A percentile compares a stretch with the other conserved stretches of the same genome.
These are phyloP conservation scores for Spilogale gracilis DNA, from an alignment of 2,113 vertebrate genomes.

Conservation along the genomic window DNA sequence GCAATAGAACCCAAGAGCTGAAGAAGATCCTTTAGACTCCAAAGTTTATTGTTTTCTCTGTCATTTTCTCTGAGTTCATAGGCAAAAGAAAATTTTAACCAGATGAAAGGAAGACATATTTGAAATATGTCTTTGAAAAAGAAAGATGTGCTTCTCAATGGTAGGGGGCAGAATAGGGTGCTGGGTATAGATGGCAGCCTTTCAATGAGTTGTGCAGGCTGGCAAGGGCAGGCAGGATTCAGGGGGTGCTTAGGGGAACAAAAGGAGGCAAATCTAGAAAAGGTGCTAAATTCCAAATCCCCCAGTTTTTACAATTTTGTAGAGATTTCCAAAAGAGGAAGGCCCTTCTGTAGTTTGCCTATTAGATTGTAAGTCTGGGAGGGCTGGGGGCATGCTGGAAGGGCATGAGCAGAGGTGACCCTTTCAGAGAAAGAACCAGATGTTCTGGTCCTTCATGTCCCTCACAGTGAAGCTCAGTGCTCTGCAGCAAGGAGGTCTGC, in stretches of 20 bases:
- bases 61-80: neutral
- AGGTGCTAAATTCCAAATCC: neutral
- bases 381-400: neutral
- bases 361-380: neutral
- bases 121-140: neutral
- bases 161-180: too few relatives aligned
- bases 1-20: neutral
- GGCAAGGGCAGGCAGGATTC: neutral
- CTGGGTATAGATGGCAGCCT: neutral
- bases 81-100: neutral
- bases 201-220: neutral
- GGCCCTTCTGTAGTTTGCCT: neutral
- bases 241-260: neutral
- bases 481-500: neutral
- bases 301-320: neutral
- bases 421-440: neutral
- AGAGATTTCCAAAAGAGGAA: neutral
- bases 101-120: neutral
- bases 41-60: neutral
- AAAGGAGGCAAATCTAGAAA: constrained; percentile 16
- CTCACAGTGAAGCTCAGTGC: neutral
- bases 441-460: neutral
- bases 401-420: neutral
- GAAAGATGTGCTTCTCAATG: neutral
- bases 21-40: neutral